Evolutionary conservation across 2,797 vertebrate species (phyloP).

Genomic region (Pseudochaenichthys georgianus): DNA sequence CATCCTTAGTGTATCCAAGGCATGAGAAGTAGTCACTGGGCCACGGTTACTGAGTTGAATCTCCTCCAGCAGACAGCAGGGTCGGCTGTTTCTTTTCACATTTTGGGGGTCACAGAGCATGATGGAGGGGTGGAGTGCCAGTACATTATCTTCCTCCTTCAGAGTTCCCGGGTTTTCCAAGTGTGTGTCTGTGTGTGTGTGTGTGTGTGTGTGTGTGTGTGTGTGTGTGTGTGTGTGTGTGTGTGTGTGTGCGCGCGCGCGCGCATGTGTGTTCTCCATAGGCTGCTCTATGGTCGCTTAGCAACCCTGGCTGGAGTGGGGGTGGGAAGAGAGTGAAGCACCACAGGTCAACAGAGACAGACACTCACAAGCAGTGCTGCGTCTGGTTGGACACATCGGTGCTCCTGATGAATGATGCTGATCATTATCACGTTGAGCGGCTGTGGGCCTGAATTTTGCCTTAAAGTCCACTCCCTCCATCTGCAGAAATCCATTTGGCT

Average conservation of each 20-base stretch:
- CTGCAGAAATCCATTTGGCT: constrained; percentile 17
- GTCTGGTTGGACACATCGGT: constrained; percentile 55
- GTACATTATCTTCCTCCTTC: constrained; percentile 61
- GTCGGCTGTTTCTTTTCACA: constrained; percentile 29
- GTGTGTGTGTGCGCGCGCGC: constrained; percentile 36
- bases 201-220: constrained; percentile 23
- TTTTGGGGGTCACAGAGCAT: constrained; percentile 46
- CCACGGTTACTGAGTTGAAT: constrained; percentile 29
- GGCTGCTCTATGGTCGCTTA: constrained; percentile 80
- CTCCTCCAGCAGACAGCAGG: constrained; percentile 23
- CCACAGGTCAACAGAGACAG: constrained; percentile 70
- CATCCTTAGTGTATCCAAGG: background rate
- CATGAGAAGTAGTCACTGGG: constrained; percentile 18
- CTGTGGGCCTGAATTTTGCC: constrained; percentile 27
- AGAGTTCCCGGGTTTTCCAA: constrained; percentile 65
- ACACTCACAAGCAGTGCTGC: constrained; percentile 51
- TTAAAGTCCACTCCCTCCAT: constrained; percentile 14
- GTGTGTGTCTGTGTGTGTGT: constrained; percentile 29
- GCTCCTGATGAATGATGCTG: constrained; percentile 63
- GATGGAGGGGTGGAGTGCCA: constrained; percentile 52
- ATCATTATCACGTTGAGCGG: constrained; percentile 56
- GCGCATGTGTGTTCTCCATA: constrained; percentile 55
- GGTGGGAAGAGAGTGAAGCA: constrained; percentile 67
- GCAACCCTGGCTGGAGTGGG: constrained; percentile 76
- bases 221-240: constrained; percentile 29